Conservation (phyloP, 1,140 invertebrate genomes). For the Listronotus bonariensis region DNA sequence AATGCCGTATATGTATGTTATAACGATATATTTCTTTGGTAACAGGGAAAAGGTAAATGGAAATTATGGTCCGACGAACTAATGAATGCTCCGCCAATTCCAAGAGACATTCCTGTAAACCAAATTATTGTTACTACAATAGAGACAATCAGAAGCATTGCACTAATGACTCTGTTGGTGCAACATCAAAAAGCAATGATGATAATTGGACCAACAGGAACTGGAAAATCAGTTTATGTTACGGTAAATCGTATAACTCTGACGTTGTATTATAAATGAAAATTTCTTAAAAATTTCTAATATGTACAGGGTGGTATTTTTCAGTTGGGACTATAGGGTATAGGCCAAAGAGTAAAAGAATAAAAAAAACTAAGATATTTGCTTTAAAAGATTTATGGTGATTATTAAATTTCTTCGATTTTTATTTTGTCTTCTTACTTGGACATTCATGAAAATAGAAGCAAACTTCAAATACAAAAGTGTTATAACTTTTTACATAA, state of each 20-base stretch:
- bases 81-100: constrained; percentile 75
- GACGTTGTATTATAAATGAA: too few species aligned
- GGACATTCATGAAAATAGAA: too few species aligned
- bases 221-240: constrained; percentile 88
- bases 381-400: too few species aligned
- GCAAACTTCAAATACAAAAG: too few species aligned
- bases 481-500: too few species aligned
- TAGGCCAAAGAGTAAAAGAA: too few species aligned
- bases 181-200: constrained; percentile 80
- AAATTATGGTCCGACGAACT: constrained; percentile 88
- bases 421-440: too few species aligned
- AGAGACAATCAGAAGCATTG: constrained; percentile 82
- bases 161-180: constrained; percentile 77
- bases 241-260: constrained; percentile 55
- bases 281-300: too few species aligned
- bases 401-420: too few species aligned
- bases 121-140: constrained; percentile 92
- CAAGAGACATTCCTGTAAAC: constrained; percentile 88
- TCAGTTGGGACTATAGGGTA: too few species aligned
- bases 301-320: too few species aligned
- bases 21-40: not conserved
- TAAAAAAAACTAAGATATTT: too few species aligned
- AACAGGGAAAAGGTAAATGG: constrained; percentile 84
- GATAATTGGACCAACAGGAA: constrained; percentile 90
- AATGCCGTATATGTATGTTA: not conserved